Percentiles rank a stretch among this genome's conserved stretches.
Evolutionary conservation across 2,797 vertebrate genomes (phyloP).

Genomic region (Tragopan temminckii): DNA sequence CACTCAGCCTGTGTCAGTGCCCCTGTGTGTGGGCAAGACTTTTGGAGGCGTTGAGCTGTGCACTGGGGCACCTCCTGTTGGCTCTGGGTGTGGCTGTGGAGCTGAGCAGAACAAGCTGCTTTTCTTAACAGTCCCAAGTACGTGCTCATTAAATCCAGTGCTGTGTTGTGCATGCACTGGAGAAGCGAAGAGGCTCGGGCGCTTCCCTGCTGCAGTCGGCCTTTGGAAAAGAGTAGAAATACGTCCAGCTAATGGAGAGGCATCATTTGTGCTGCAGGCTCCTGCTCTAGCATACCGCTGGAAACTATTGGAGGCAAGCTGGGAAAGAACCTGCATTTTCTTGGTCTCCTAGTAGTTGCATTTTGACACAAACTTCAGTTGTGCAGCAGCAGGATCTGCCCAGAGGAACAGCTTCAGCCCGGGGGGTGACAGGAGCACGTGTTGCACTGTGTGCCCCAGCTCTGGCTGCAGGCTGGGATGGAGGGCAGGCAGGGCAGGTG

Average conservation of each 20-base stretch:
- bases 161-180: background rate
- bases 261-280: background rate
- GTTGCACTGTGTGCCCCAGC: background rate
- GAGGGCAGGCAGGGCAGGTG: background rate
- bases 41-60: background rate
- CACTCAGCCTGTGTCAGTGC: background rate
- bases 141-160: background rate
- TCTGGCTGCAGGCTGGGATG: background rate
- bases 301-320: background rate
- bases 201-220: background rate
- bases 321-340: background rate
- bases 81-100: background rate
- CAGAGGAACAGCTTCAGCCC: background rate
- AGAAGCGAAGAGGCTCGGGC: background rate
- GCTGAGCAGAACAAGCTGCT: background rate
- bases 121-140: background rate
- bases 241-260: accelerated
- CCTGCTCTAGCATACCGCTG: accelerated
- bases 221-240: background rate
- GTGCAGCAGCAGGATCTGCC: background rate
- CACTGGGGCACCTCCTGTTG: background rate
- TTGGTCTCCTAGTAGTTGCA: background rate
- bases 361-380: background rate
- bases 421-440: accelerated
- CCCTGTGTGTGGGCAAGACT: background rate